A percentile compares a stretch with the other conserved stretches of the same genome.
Conservation (phyloP, 1,140 invertebrate genomes). For the Luehdorfia chinensis region DNA sequence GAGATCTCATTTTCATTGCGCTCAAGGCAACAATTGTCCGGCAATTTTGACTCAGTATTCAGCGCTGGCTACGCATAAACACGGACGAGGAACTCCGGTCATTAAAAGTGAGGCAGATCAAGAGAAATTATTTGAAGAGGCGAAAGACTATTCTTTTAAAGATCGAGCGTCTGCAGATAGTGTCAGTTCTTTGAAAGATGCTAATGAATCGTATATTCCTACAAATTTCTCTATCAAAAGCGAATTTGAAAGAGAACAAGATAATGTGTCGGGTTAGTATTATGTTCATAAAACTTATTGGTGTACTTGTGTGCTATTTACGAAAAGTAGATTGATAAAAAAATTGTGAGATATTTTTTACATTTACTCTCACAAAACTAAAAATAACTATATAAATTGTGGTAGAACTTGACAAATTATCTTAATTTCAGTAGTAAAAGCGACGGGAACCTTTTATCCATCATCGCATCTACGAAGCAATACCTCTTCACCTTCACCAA, state of each 20-base stretch:
- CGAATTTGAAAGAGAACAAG: constrained; percentile 67
- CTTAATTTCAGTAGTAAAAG: constrained; percentile 92
- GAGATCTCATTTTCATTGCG: constrained; percentile 70
- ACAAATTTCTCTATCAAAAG: constrained; percentile 71
- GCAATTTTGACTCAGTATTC: constrained; percentile 72
- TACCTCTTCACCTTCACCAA: constrained; percentile 53
- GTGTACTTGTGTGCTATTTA: neutral
- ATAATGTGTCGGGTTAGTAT: constrained; percentile 70
- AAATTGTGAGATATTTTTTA: too few relatives aligned
- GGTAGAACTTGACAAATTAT: constrained; percentile 24
- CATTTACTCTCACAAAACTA: too few relatives aligned
- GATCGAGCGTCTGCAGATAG: constrained; percentile 64
- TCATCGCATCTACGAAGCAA: constrained; percentile 84
- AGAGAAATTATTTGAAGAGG: constrained; percentile 68
- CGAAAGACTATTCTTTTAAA: constrained; percentile 74
- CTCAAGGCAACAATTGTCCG: constrained; percentile 66
- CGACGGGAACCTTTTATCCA: constrained; percentile 95
- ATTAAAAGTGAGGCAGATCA: constrained; percentile 59
- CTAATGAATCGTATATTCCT: constrained; percentile 50
- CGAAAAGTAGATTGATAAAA: too few relatives aligned
- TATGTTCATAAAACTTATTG: constrained; percentile 21
- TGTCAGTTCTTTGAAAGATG: constrained; percentile 52
- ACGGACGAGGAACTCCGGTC: constrained; percentile 61
- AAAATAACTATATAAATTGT: neutral
- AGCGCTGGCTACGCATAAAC: constrained; percentile 68